phyloP scores from a whole-genome alignment of 1,140 invertebrate species.

The Glomeris maerens region DNA sequence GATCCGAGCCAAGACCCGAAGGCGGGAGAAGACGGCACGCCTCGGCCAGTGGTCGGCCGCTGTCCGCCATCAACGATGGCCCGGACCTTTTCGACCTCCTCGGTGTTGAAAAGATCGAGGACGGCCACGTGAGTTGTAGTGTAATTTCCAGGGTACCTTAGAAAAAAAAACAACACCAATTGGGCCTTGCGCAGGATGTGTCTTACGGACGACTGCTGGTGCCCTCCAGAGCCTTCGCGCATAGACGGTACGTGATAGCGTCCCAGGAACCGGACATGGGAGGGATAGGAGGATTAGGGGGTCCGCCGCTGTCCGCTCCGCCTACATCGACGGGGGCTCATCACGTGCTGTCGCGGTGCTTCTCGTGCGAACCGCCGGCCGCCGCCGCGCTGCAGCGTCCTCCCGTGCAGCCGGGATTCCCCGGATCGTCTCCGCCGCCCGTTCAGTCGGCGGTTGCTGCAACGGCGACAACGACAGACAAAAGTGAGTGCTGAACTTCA shows the following conservation, averaged over 20 bases:
- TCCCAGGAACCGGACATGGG: constrained; percentile 2
- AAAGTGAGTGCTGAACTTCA: too few relatives aligned
- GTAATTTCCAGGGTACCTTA: not conserved
- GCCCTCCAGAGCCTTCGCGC: constrained; percentile 46
- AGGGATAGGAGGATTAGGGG: not conserved
- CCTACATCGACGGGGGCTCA: not conserved
- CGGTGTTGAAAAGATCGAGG: constrained; percentile 62
- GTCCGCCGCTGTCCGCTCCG: not conserved
- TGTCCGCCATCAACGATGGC: constrained; percentile 67
- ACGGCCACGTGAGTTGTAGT: constrained; percentile 50
- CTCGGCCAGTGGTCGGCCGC: constrained; percentile 59
- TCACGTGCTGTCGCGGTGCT: constrained; percentile 41
- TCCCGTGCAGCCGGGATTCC: too few relatives aligned
- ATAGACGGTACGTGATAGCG: constrained; percentile 2
- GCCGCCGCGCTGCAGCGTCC: too few relatives aligned
- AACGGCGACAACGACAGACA: too few relatives aligned
- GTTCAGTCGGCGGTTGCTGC: too few relatives aligned
- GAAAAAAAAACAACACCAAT: too few relatives aligned
- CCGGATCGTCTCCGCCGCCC: too few relatives aligned
- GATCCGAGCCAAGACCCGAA: constrained; percentile 55
- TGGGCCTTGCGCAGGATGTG: constrained; percentile 25
- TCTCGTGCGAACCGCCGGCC: constrained; percentile 56
- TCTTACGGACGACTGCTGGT: constrained; percentile 72
- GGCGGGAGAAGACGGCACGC: constrained; percentile 52
- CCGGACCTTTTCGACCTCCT: constrained; percentile 69